Evolutionary conservation across 2,888 invertebrate genomes (phyloP).

Genomic region (Esperia sulphurella): DNA sequence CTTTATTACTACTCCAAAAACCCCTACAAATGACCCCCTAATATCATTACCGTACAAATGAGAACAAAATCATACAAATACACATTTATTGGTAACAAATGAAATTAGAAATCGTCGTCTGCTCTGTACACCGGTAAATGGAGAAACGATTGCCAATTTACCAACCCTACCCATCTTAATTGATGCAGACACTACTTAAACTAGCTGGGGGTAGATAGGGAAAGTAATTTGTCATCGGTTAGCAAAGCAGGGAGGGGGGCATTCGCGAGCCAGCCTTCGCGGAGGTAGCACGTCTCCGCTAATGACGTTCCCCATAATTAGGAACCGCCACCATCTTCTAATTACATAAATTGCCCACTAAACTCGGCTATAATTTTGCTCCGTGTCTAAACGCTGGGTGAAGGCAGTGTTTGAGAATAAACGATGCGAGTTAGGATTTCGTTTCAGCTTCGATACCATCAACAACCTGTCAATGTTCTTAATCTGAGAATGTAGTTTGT

Average conservation of each 20-base stretch:
- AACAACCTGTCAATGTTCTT: no score
- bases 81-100: constrained; percentile 27
- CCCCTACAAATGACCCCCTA: constrained; percentile 36
- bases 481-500: no score
- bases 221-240: constrained; percentile 78
- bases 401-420: constrained; percentile 4
- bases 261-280: constrained; percentile 40
- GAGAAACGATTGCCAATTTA: constrained; percentile 75
- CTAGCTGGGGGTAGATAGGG: constrained; percentile 61
- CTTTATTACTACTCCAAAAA: constrained; percentile 42
- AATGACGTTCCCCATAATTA: constrained; percentile 77
- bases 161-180: constrained; percentile 73
- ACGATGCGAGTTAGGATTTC: not conserved
- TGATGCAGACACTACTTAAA: constrained; percentile 72
- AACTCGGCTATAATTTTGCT: constrained; percentile 67
- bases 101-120: constrained; percentile 64
- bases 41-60: constrained; percentile 34
- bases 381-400: constrained; percentile 33
- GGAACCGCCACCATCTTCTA: constrained; percentile 69
- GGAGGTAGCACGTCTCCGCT: constrained; percentile 59
- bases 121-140: constrained; percentile 66
- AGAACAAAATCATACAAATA: constrained; percentile 18
- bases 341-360: constrained; percentile 75
- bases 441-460: no score
- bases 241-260: constrained; percentile 55